These are phyloP conservation scores for Aurelia aurita DNA, from an alignment of 30 jellyfish, hydroid and myxozoan genomes.

Conservation along the genomic window DNA sequence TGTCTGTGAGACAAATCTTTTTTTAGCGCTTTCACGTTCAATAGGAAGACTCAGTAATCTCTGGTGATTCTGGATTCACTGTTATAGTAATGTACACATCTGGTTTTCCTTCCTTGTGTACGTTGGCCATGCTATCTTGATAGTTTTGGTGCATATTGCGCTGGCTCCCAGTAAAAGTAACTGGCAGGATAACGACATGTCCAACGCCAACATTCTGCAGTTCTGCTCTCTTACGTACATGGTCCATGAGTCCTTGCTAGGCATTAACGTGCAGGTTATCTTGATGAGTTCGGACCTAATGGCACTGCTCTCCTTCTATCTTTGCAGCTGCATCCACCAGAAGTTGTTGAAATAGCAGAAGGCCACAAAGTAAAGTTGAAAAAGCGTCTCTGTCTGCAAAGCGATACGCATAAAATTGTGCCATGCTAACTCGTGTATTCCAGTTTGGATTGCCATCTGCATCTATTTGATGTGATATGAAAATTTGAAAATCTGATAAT, in stretches of 20 bases:
- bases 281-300: background rate
- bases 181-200: conserved; percentile 46
- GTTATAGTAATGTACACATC: no score
- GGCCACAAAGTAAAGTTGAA: background rate
- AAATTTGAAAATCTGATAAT: no score
- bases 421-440: background rate
- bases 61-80: no score
- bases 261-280: background rate
- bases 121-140: conserved; percentile 37
- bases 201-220: background rate
- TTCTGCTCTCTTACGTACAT: background rate
- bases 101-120: no score
- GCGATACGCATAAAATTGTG: background rate
- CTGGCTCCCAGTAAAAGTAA: conserved; percentile 25
- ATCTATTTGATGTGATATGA: no score
- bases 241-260: background rate
- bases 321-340: background rate
- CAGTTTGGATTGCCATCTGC: background rate
- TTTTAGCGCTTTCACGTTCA: conserved; percentile 23
- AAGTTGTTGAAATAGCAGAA: background rate
- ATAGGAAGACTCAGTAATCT: conserved; percentile 15
- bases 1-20: conserved; percentile 13
- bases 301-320: background rate
- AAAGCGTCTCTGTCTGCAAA: background rate
- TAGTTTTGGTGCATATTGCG: conserved; percentile 41